These are phyloP conservation scores for Heloderma charlesbogerti DNA, from an alignment of 2,113 vertebrate genomes.

Conservation along the genomic window DNA sequence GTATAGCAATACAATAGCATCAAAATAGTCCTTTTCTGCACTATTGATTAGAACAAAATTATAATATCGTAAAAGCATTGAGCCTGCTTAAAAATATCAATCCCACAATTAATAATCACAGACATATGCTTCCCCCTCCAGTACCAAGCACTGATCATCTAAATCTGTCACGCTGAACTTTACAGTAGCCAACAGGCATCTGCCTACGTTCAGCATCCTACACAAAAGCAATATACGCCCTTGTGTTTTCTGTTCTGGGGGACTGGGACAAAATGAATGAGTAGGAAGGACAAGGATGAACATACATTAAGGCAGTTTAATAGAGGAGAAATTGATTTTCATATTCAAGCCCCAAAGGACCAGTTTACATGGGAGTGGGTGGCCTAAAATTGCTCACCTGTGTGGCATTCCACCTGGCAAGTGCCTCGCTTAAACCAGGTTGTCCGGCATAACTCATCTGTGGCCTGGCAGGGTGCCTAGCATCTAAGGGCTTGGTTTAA, in stretches of 20 bases:
- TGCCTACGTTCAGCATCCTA: constrained; percentile 57
- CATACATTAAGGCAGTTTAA: constrained; percentile 38
- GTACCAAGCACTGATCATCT: constrained; percentile 64
- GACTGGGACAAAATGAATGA: constrained; percentile 39
- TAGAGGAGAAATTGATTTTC: constrained; percentile 1
- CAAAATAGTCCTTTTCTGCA: constrained; percentile 68
- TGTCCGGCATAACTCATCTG: not conserved
- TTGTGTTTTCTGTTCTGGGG: not conserved
- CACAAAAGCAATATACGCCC: constrained; percentile 46
- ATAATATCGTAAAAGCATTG: constrained; percentile 66
- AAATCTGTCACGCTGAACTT: constrained; percentile 75
- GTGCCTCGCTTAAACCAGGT: not conserved
- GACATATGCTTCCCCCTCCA: constrained; percentile 38
- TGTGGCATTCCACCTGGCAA: not conserved
- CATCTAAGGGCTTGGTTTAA: not conserved
- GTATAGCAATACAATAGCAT: constrained; percentile 70
- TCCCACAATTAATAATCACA: constrained; percentile 77
- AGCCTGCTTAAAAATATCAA: constrained; percentile 76
- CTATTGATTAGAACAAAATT: constrained; percentile 71
- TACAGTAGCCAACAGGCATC: constrained; percentile 72
- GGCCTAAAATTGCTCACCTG: not conserved
- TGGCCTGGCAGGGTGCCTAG: not conserved
- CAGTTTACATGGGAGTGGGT: not conserved
- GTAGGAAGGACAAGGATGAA: constrained; percentile 19
- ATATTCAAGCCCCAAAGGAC: constrained; percentile 24